Percentiles rank a stretch among this genome's conserved stretches.
These are phyloP conservation scores for Balaenoptera acutorostrata DNA, from an alignment of 2,113 vertebrate species.

Conservation along the genomic window DNA sequence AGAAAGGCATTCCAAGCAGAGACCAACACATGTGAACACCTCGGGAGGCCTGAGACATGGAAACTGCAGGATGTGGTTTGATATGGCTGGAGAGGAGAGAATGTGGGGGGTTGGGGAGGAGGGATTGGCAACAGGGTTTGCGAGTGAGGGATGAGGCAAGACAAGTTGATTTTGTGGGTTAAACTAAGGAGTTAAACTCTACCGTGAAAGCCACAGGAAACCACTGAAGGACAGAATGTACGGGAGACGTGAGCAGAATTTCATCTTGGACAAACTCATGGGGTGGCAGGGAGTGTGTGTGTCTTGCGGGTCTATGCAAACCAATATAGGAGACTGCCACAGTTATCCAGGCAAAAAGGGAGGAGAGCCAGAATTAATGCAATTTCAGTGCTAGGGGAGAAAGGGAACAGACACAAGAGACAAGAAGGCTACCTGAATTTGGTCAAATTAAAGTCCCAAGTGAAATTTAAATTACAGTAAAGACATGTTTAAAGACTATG, in stretches of 20 bases:
- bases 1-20: background rate
- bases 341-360: background rate
- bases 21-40: background rate
- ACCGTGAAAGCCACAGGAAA: background rate
- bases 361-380: background rate
- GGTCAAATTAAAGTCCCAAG: background rate
- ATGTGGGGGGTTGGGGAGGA: background rate
- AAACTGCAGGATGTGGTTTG: background rate
- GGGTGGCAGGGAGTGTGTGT: background rate
- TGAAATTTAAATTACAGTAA: background rate
- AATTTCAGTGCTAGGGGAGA: background rate
- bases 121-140: background rate
- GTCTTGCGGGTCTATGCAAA: background rate
- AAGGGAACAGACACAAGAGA: background rate
- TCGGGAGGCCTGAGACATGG: background rate
- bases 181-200: background rate
- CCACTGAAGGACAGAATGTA: background rate
- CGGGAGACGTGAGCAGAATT: background rate
- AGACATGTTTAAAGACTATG: background rate
- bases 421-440: background rate
- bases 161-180: background rate
- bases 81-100: background rate
- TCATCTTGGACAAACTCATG: background rate
- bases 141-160: background rate
- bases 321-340: background rate